phyloP scores from a whole-genome alignment of 2,888 invertebrate genomes.

The Caenorhabditis plicata region DNA sequence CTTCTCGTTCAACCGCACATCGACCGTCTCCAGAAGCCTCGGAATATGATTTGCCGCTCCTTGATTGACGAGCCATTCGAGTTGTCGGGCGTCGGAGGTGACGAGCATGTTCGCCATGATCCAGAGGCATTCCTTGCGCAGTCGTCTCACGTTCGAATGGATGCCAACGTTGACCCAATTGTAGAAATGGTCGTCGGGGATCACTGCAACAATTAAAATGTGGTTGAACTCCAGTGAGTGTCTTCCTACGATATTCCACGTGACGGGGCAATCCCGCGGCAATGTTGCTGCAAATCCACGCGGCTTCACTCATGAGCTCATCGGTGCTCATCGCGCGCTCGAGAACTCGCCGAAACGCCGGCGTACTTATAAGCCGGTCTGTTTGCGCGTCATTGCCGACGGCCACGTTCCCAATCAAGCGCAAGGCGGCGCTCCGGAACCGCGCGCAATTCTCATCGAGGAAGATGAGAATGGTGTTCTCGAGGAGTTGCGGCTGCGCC shows the following conservation, averaged over 20 bases:
- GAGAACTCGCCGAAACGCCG: conserved; percentile 16
- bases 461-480: background rate
- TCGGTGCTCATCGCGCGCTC: conserved; percentile 8
- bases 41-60: conserved; percentile 21
- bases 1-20: conserved; percentile 25
- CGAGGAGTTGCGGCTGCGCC: background rate
- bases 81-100: conserved; percentile 14
- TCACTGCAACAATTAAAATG: conserved; percentile 6
- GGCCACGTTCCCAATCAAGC: conserved; percentile 41
- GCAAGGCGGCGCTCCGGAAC: conserved; percentile 21
- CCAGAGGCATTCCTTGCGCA: conserved; percentile 29
- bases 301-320: conserved; percentile 24
- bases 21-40: conserved; percentile 5
- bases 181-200: conserved; percentile 15
- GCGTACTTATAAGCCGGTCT: conserved; percentile 8
- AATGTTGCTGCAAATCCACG: conserved; percentile 39
- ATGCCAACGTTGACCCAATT: conserved; percentile 17
- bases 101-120: conserved; percentile 30
- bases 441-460: conserved; percentile 1
- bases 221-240: background rate
- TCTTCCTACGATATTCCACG: conserved; percentile 16
- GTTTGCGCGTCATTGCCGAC: conserved; percentile 38
- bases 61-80: conserved; percentile 2
- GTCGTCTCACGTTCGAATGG: conserved; percentile 10
- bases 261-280: conserved; percentile 31